Conservation (phyloP, 2,797 vertebrate species). For the Sternotherus odoratus region DNA sequence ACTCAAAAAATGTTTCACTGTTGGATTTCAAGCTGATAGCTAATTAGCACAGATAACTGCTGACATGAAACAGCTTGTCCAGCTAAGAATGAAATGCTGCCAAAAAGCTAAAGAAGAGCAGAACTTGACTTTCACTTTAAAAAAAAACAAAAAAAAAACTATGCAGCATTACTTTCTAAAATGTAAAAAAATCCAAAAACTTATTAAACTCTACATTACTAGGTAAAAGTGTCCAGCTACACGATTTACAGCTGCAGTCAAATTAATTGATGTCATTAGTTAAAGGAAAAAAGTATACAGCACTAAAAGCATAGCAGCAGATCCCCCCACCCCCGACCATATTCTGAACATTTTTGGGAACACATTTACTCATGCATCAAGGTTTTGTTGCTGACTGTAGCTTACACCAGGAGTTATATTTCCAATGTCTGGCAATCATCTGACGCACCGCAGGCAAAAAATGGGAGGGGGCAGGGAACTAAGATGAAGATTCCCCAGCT, state of each 20-base stretch:
- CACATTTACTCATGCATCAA: not conserved
- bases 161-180: constrained; percentile 32
- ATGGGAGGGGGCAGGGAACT: not conserved
- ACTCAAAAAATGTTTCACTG: constrained; percentile 13
- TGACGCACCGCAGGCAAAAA: not conserved
- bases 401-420: not conserved
- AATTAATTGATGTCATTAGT: not conserved
- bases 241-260: not conserved
- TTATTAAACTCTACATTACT: not conserved
- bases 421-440: not conserved
- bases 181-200: constrained; percentile 51
- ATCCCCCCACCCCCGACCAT: accelerated
- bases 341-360: not conserved
- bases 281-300: not conserved
- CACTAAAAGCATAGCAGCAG: not conserved
- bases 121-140: constrained; percentile 33
- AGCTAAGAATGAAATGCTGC: constrained; percentile 36
- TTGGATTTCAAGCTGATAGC: constrained; percentile 54
- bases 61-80: constrained; percentile 70
- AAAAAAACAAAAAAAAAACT: not conserved
- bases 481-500: not conserved
- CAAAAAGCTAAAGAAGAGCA: constrained; percentile 22
- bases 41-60: constrained; percentile 71
- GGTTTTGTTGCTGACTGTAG: not conserved
- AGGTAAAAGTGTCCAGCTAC: not conserved